These are phyloP conservation scores for Gallinago nigripennis DNA, from an alignment of 2,797 vertebrate species.

Conservation along the genomic window DNA sequence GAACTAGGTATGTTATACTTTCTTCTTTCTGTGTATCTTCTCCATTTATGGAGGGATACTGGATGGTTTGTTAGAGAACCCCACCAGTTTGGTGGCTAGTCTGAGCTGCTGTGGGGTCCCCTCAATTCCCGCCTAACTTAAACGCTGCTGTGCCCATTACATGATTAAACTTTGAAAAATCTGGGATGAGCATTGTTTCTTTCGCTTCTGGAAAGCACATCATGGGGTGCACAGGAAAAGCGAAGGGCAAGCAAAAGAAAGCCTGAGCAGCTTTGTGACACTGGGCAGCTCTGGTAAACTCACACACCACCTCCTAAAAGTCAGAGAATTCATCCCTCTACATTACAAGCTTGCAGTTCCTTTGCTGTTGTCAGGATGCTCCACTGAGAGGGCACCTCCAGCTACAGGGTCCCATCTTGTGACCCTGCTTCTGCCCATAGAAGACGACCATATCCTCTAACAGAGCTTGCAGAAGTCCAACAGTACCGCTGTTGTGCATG, in stretches of 20 bases:
- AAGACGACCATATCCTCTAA: background rate
- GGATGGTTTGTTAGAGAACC: background rate
- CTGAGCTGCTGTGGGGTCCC: fast-evolving
- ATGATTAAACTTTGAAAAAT: background rate
- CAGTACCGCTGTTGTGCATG: background rate
- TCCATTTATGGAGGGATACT: background rate
- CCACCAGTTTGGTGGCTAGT: background rate
- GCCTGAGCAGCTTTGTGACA: background rate
- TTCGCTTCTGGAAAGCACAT: background rate
- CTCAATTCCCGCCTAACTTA: background rate
- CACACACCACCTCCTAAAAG: background rate
- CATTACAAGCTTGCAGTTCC: background rate
- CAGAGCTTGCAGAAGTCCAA: background rate
- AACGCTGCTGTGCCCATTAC: fast-evolving
- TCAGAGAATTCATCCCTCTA: background rate
- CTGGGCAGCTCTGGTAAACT: background rate
- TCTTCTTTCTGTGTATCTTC: background rate
- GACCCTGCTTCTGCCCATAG: background rate
- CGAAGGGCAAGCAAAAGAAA: background rate
- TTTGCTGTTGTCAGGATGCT: background rate
- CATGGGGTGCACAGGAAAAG: background rate
- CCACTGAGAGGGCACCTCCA: background rate
- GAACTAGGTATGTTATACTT: background rate
- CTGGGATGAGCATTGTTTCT: background rate
- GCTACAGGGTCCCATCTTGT: too few species aligned